Evolutionary conservation across 2,888 invertebrate genomes (phyloP).

Genomic region (Heliconius charithonia): DNA sequence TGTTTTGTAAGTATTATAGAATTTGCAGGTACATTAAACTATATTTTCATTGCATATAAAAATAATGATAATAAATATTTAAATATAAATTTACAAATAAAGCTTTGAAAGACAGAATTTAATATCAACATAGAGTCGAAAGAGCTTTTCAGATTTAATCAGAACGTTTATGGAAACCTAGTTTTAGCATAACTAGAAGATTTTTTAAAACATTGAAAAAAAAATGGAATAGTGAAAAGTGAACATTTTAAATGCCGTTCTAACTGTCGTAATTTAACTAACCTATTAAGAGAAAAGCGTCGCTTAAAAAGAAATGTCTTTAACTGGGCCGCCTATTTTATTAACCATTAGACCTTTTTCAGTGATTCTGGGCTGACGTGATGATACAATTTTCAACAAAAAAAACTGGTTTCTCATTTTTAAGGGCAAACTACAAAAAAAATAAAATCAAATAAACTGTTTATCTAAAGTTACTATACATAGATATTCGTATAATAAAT

Average conservation of each 20-base stretch:
- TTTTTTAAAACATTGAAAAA: slow-evolving; percentile 10
- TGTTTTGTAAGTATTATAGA: no score
- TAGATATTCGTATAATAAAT: not conserved
- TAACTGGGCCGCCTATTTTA: slow-evolving; percentile 15
- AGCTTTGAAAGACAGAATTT: not conserved
- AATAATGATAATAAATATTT: no score
- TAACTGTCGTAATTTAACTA: slow-evolving; percentile 26
- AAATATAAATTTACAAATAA: no score
- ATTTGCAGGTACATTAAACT: no score
- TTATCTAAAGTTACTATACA: not conserved
- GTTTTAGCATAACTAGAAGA: slow-evolving; percentile 2
- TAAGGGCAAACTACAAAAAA: not conserved
- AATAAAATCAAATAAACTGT: not conserved
- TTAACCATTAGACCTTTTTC: slow-evolving; percentile 30
- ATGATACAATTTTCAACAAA: not conserved
- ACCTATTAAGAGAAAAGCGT: slow-evolving; percentile 29
- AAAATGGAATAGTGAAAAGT: not conserved
- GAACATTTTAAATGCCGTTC: slow-evolving; percentile 19
- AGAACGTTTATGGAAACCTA: not conserved
- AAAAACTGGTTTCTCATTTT: not conserved
- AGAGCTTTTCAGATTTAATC: not conserved
- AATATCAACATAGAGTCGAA: not conserved
- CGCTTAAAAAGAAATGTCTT: slow-evolving; percentile 19
- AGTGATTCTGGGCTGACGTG: slow-evolving; percentile 18
- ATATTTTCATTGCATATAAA: no score